phyloP scores from a whole-genome alignment of 2,797 vertebrate genomes.

The Prunella strophiata region DNA sequence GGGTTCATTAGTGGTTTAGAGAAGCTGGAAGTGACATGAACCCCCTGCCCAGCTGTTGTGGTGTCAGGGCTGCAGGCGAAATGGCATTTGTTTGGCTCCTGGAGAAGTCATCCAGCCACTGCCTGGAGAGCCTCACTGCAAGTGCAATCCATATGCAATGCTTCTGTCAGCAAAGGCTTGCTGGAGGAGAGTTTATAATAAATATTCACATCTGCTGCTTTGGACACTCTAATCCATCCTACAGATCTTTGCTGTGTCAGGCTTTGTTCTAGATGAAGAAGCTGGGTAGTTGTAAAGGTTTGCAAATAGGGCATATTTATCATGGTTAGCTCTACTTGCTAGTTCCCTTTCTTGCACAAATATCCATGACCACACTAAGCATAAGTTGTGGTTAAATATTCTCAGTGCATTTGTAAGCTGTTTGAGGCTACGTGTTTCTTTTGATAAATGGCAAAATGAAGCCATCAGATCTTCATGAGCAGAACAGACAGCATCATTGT shows the following conservation, averaged over 20 bases:
- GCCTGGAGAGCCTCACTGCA: conserved; percentile 49
- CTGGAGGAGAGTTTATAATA: conserved; percentile 73
- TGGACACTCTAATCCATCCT: conserved; percentile 81
- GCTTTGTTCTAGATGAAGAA: conserved; percentile 79
- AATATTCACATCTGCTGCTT: conserved; percentile 79
- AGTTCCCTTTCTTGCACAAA: conserved; percentile 43
- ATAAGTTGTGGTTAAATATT: conserved; percentile 36
- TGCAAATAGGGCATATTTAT: conserved; percentile 76
- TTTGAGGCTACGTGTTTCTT: not conserved
- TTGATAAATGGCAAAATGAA: not conserved
- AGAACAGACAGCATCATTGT: not conserved
- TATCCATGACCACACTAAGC: not conserved
- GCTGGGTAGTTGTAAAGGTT: conserved; percentile 69
- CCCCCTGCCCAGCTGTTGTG: not conserved
- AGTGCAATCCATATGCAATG: conserved; percentile 69
- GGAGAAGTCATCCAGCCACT: conserved; percentile 38
- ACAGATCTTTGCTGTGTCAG: conserved; percentile 78
- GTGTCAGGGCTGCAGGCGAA: not conserved
- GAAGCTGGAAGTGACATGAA: conserved; percentile 36
- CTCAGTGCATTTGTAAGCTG: not conserved
- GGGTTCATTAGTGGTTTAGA: conserved; percentile 1
- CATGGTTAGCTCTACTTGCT: conserved; percentile 69
- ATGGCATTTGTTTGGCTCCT: conserved; percentile 59
- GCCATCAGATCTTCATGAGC: not conserved
- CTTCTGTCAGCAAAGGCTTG: conserved; percentile 75